phyloP scores from a whole-genome alignment of 1,140 invertebrate species.

The Agraylea sexmaculata region DNA sequence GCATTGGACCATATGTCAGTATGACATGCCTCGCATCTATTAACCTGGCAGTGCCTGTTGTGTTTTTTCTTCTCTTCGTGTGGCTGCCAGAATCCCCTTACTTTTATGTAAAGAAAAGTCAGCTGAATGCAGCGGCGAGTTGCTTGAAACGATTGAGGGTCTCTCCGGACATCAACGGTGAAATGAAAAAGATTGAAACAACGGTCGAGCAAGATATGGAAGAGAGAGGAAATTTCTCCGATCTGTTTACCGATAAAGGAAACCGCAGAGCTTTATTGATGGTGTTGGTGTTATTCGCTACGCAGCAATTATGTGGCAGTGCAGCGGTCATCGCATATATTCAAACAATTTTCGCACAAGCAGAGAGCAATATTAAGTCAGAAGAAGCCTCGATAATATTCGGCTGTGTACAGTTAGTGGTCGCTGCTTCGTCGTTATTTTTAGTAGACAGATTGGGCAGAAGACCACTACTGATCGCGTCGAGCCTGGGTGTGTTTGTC shows the following conservation, averaged over 20 bases:
- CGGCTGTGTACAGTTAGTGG: constrained; percentile 52
- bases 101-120: constrained; percentile 41
- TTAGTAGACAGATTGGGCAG: constrained; percentile 61
- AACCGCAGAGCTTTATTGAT: constrained; percentile 53
- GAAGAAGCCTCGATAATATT: constrained; percentile 51
- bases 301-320: constrained; percentile 65
- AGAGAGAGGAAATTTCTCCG: constrained; percentile 39
- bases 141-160: constrained; percentile 41
- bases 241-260: constrained; percentile 46
- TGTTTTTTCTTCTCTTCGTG: constrained; percentile 40
- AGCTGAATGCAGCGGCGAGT: constrained; percentile 36
- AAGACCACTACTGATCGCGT: constrained; percentile 51
- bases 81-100: constrained; percentile 50
- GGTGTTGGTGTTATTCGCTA: constrained; percentile 49
- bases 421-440: constrained; percentile 46
- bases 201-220: constrained; percentile 45
- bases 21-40: constrained; percentile 44
- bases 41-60: constrained; percentile 42
- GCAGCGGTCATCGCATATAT: constrained; percentile 63
- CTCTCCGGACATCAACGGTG: constrained; percentile 43
- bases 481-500: constrained; percentile 41
- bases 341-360: constrained; percentile 54
- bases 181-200: constrained; percentile 49
- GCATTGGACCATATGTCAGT: constrained; percentile 48
- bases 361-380: constrained; percentile 34